A percentile compares a stretch with the other conserved stretches of the same genome.
Conservation (phyloP, 2,797 vertebrate species). For the Moxostoma hubbsi region DNA sequence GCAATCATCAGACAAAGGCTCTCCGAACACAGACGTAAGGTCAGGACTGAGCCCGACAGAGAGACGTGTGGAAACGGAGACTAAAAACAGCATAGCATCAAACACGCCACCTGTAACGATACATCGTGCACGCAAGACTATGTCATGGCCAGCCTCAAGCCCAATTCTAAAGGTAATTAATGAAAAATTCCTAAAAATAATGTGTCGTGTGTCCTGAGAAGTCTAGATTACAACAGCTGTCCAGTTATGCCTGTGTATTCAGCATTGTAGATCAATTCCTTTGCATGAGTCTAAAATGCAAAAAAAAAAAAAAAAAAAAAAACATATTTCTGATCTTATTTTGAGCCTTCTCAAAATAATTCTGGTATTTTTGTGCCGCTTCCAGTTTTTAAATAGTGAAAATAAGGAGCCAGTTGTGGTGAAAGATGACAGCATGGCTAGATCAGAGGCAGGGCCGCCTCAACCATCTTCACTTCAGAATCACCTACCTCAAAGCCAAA, state of each 20-base stretch:
- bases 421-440: slow-evolving; percentile 77
- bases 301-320: too few relatives aligned
- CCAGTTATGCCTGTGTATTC: too few relatives aligned
- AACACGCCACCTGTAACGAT: slow-evolving; percentile 69
- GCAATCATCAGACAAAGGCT: slow-evolving; percentile 74
- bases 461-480: slow-evolving; percentile 82
- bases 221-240: too few relatives aligned
- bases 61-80: slow-evolving; percentile 75
- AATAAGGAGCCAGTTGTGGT: slow-evolving; percentile 86
- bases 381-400: slow-evolving; percentile 84
- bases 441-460: slow-evolving; percentile 71
- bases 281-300: too few relatives aligned
- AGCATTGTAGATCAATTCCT: too few relatives aligned
- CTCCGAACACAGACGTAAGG: slow-evolving; percentile 72
- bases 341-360: too few relatives aligned
- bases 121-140: slow-evolving; percentile 96
- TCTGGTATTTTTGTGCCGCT: slow-evolving; percentile 60
- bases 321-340: too few relatives aligned
- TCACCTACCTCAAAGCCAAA: slow-evolving; percentile 96
- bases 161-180: slow-evolving; percentile 81
- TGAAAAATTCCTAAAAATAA: too few relatives aligned
- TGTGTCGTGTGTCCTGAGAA: too few relatives aligned
- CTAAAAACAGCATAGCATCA: slow-evolving; percentile 76
- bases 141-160: slow-evolving; percentile 89
- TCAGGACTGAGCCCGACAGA: slow-evolving; percentile 66